Evolutionary conservation across 2,888 invertebrate species (phyloP).

Genomic region (Gymnosoma rotundatum): DNA sequence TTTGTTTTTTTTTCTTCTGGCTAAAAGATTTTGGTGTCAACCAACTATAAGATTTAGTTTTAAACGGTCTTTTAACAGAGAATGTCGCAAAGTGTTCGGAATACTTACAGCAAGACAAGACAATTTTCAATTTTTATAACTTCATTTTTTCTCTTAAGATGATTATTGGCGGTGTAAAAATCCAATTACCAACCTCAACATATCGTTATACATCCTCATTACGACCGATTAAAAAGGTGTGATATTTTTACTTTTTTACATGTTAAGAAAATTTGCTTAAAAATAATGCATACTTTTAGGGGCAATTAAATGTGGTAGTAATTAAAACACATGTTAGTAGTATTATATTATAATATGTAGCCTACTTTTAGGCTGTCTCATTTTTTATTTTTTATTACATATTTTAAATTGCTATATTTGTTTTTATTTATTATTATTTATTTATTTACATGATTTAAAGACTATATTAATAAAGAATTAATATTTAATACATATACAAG

Average conservation of each 20-base stretch:
- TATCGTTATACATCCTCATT: conserved; percentile 83
- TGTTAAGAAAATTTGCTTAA: not conserved
- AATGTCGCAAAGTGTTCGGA: conserved; percentile 71
- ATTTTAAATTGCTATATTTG: not conserved
- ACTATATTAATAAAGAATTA: too few species aligned
- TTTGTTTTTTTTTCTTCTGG: not conserved
- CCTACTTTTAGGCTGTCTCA: conserved; percentile 37
- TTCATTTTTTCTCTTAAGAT: conserved; percentile 81
- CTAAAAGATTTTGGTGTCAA: not conserved
- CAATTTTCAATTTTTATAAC: conserved; percentile 67
- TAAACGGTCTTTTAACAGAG: conserved; percentile 76
- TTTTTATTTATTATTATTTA: too few species aligned
- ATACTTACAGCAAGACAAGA: conserved; percentile 16
- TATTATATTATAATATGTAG: not conserved
- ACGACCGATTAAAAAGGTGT: conserved; percentile 85
- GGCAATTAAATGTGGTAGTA: not conserved
- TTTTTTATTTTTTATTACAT: not conserved
- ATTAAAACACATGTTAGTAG: not conserved
- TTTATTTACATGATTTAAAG: too few species aligned
- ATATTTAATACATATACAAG: too few species aligned
- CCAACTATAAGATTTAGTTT: conserved; percentile 73
- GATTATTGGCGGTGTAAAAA: conserved; percentile 84
- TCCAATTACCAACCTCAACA: conserved; percentile 83
- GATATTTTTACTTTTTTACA: not conserved
- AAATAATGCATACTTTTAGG: conserved; percentile 21